Conservation (phyloP, 2,113 vertebrate species). For the Scopus umbretta region DNA sequence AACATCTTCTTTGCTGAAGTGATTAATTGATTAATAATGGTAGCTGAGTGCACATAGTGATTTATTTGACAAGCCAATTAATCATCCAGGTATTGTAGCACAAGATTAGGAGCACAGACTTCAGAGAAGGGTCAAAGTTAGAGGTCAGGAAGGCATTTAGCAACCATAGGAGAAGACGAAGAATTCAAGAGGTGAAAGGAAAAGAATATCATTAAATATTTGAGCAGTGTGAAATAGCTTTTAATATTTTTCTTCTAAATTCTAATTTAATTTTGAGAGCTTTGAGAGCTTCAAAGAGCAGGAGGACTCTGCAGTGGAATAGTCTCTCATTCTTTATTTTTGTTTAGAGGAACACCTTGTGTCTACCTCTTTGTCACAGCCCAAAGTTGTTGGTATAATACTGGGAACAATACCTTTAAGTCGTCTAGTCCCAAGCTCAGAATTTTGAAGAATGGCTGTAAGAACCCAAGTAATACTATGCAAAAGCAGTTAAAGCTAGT, state of each 20-base stretch:
- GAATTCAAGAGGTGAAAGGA: neutral
- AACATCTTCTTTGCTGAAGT: neutral
- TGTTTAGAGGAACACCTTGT: neutral
- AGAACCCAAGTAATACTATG: neutral
- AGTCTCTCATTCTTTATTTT: neutral
- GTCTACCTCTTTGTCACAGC: neutral
- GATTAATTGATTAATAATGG: constrained; percentile 25
- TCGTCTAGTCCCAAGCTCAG: accelerated
- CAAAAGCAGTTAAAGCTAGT: neutral
- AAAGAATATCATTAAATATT: neutral
- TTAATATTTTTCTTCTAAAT: neutral
- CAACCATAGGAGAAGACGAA: neutral
- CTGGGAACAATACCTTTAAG: neutral
- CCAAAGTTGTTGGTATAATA: neutral
- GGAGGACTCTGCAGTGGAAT: neutral
- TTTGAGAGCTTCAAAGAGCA: neutral
- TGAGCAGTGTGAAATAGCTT: neutral
- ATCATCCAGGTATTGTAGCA: neutral
- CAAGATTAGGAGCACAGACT: neutral
- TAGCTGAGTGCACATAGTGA: neutral
- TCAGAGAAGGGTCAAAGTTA: neutral
- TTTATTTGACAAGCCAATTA: neutral
- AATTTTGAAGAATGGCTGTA: neutral
- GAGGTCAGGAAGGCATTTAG: neutral
- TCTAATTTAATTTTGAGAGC: neutral